Evolutionary conservation across 2,797 vertebrate species (phyloP).

Genomic region (Aulostomus chinensis): DNA sequence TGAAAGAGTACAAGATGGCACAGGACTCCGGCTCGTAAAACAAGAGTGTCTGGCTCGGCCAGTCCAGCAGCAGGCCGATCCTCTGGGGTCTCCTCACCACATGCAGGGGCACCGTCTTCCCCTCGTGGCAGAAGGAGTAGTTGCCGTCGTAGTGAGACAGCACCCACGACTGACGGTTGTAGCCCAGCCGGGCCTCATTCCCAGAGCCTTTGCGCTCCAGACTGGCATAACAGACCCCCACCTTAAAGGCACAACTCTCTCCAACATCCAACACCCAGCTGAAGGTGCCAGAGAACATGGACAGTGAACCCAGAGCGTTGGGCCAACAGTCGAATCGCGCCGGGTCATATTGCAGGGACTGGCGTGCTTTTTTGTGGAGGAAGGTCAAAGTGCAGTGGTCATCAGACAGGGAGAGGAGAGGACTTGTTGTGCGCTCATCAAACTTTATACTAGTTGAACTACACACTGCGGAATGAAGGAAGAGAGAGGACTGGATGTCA

Average conservation of each 20-base stretch:
- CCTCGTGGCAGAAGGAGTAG: slow-evolving; percentile 86
- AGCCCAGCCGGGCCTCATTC: slow-evolving; percentile 84
- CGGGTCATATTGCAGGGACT: slow-evolving; percentile 73
- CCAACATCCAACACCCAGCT: slow-evolving; percentile 87
- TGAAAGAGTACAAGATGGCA: slow-evolving; percentile 79
- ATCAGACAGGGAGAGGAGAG: slow-evolving; percentile 84
- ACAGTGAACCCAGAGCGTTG: slow-evolving; percentile 83
- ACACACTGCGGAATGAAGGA: slow-evolving; percentile 53
- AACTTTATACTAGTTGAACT: slow-evolving; percentile 79
- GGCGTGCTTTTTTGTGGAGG: slow-evolving; percentile 80
- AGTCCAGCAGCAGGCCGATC: slow-evolving; percentile 89
- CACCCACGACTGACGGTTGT: slow-evolving; percentile 90
- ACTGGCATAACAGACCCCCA: slow-evolving; percentile 89
- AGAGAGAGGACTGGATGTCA: neutral
- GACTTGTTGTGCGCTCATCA: slow-evolving; percentile 85
- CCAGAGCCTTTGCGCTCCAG: slow-evolving; percentile 87
- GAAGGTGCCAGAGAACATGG: slow-evolving; percentile 83
- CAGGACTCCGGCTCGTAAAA: slow-evolving; percentile 86
- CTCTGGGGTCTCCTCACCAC: slow-evolving; percentile 77
- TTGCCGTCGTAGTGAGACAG: slow-evolving; percentile 88
- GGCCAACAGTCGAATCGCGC: slow-evolving; percentile 92
- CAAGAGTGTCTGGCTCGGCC: slow-evolving; percentile 83
- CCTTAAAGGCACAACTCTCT: slow-evolving; percentile 89
- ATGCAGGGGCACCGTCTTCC: slow-evolving; percentile 71
- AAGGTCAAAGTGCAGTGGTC: slow-evolving; percentile 86